Evolutionary conservation across 2,888 invertebrate genomes (phyloP).

Genomic region (Tenthredo scrophulariae): DNA sequence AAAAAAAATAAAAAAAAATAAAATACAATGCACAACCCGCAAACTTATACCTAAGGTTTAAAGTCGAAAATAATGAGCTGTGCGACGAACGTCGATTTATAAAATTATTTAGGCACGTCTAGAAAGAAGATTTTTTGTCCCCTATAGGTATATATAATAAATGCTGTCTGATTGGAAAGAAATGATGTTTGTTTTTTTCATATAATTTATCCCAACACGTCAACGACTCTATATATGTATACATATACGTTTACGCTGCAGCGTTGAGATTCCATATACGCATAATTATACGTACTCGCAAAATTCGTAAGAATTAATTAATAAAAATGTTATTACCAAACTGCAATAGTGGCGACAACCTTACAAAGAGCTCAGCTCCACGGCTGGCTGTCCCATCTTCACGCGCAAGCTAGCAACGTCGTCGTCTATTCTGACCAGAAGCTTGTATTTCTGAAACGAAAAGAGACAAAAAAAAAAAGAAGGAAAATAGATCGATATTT

Average conservation of each 20-base stretch:
- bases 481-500: neutral
- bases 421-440: constrained; percentile 91
- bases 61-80: neutral
- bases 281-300: neutral
- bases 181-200: constrained; percentile 11
- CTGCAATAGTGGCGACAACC: neutral
- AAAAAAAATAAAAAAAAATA: neutral
- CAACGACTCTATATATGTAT: neutral
- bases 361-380: constrained; percentile 74
- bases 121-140: constrained; percentile 33
- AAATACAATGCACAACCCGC: neutral
- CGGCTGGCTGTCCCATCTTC: constrained; percentile 83
- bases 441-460: constrained; percentile 88
- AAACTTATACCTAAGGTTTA: neutral
- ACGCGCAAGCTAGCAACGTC: constrained; percentile 88
- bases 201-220: constrained; percentile 54
- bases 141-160: neutral
- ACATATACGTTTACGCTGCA: constrained; percentile 4
- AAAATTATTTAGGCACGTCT: constrained; percentile 6
- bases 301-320: neutral
- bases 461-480: neutral
- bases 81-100: neutral
- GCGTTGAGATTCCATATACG: constrained; percentile 53
- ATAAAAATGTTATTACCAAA: neutral
- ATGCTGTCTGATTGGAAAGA: neutral